phyloP scores from a whole-genome alignment of 2,113 vertebrate genomes.

The Ammospiza caudacuta region DNA sequence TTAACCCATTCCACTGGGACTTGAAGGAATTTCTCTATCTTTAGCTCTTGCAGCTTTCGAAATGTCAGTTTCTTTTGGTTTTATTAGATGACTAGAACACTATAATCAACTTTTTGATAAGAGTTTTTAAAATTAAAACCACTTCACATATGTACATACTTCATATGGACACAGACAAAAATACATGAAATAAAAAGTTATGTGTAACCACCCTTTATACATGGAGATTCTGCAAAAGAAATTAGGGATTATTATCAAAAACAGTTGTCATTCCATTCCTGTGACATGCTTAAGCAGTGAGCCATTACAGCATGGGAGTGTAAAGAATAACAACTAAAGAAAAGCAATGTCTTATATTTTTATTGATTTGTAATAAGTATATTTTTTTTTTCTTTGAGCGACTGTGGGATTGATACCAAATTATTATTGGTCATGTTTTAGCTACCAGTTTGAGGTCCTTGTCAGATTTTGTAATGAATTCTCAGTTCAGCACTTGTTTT shows the following conservation, averaged over 20 bases:
- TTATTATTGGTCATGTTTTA: neutral
- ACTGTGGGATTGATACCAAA: neutral
- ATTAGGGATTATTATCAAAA: neutral
- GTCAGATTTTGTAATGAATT: constrained; percentile 1
- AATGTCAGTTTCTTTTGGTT: neutral
- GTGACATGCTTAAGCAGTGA: neutral
- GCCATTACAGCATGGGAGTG: neutral
- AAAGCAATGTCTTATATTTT: neutral
- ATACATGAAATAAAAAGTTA: neutral
- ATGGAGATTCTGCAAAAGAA: neutral
- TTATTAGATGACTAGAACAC: neutral
- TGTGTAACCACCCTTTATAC: neutral
- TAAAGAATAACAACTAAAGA: neutral
- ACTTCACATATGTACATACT: neutral
- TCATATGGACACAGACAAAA: neutral
- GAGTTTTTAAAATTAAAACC: neutral
- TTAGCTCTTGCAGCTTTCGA: neutral
- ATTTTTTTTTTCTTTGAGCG: neutral
- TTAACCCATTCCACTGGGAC: neutral
- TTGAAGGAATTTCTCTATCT: neutral
- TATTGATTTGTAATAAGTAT: neutral
- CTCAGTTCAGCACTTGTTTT: neutral
- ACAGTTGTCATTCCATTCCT: neutral
- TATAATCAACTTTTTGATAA: neutral
- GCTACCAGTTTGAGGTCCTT: neutral